Percentiles rank a stretch among this genome's conserved stretches.
Conservation (phyloP, 2,888 invertebrate genomes). For the Phengaris arion region DNA sequence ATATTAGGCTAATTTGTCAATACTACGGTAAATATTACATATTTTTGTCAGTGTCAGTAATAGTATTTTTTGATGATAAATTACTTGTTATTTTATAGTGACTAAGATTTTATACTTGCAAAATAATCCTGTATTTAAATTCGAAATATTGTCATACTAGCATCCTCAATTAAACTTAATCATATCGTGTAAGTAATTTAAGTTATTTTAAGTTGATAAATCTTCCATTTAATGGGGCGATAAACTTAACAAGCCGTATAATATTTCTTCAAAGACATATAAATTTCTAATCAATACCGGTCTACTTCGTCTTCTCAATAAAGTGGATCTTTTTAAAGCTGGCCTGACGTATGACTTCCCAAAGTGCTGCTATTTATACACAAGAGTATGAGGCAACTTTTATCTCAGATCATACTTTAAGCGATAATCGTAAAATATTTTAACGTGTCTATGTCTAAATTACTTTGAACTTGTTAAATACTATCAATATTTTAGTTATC, state of each 20-base stretch:
- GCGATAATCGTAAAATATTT: background rate
- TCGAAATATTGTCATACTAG: too few relatives aligned
- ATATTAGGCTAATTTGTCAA: background rate
- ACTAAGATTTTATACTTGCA: background rate
- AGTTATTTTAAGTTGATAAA: background rate
- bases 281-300: background rate
- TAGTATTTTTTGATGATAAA: too few relatives aligned
- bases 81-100: background rate
- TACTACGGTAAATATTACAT: background rate
- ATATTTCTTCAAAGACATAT: background rate
- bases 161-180: background rate
- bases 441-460: background rate
- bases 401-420: slow-evolving; percentile 6
- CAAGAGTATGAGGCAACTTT: background rate
- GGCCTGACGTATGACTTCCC: slow-evolving; percentile 23
- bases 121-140: too few relatives aligned
- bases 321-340: slow-evolving; percentile 18
- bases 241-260: background rate
- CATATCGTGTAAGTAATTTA: background rate
- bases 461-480: too few relatives aligned
- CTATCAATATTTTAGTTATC: too few relatives aligned
- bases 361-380: slow-evolving; percentile 27
- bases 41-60: background rate
- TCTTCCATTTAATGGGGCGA: background rate
- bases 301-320: background rate